These are phyloP conservation scores for Drosophila kikkawai DNA, from an alignment of 1,140 invertebrate species.

Conservation along the genomic window DNA sequence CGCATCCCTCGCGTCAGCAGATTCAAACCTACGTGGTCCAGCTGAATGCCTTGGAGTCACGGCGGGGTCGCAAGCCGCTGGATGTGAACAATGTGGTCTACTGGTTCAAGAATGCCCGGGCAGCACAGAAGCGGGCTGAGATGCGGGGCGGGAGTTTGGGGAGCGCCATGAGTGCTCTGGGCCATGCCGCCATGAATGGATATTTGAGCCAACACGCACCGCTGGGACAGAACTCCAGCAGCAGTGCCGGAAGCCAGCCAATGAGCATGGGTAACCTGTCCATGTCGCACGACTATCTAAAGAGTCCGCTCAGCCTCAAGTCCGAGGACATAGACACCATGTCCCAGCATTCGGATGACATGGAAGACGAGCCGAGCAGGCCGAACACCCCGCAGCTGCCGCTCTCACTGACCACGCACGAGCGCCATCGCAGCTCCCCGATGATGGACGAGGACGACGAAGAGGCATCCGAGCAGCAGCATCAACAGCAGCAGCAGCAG, in stretches of 20 bases:
- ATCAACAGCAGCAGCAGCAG: constrained; percentile 27
- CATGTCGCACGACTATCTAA: constrained; percentile 84
- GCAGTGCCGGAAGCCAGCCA: constrained; percentile 76
- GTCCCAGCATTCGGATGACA: constrained; percentile 84
- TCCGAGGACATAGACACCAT: constrained; percentile 85
- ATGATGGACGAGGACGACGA: constrained; percentile 66
- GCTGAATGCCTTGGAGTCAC: constrained; percentile 95
- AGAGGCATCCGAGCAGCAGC: constrained; percentile 27
- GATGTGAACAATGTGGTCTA: constrained; percentile 99
- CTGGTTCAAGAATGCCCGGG: constrained; percentile 99
- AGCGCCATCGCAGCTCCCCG: constrained; percentile 75
- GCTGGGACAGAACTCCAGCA: constrained; percentile 76
- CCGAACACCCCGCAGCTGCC: constrained; percentile 79
- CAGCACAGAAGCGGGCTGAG: constrained; percentile 96
- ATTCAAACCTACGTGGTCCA: constrained; percentile 98
- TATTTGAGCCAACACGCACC: constrained; percentile 79
- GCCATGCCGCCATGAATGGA: constrained; percentile 78
- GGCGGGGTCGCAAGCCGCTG: constrained; percentile 95
- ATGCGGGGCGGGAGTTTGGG: constrained; percentile 86
- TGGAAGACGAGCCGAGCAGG: constrained; percentile 81
- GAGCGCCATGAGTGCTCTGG: constrained; percentile 72
- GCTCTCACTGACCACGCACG: constrained; percentile 81
- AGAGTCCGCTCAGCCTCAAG: constrained; percentile 82
- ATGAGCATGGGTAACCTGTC: constrained; percentile 77
- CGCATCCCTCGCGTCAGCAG: constrained; percentile 96